A percentile compares a stretch with the other conserved stretches of the same genome.
Evolutionary conservation across 2,113 vertebrate species (phyloP).

Genomic region (Colistium nudipinnis): DNA sequence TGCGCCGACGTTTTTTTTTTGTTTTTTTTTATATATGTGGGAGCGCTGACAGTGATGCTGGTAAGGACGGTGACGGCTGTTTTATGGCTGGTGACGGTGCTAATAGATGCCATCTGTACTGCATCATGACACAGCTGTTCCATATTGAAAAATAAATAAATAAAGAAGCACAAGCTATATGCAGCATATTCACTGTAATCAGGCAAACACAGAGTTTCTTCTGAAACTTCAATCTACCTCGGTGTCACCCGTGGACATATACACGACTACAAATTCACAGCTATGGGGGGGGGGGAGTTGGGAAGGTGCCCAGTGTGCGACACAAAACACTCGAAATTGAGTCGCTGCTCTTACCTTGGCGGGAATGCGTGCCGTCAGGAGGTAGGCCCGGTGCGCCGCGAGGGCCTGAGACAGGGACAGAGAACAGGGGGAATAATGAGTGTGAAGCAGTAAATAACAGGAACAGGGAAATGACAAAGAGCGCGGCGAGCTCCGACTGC

Average conservation of each 20-base stretch:
- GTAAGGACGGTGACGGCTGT: constrained; percentile 36
- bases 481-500: constrained; percentile 1
- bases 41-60: constrained; percentile 23
- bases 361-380: constrained; percentile 91
- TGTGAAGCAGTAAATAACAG: constrained; percentile 48
- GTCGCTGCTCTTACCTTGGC: constrained; percentile 87
- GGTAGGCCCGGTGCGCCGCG: constrained; percentile 91
- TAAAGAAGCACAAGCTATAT: constrained; percentile 14
- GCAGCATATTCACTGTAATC: constrained; percentile 16
- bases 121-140: constrained; percentile 17
- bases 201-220: constrained; percentile 7
- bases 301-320: not conserved
- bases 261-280: not conserved
- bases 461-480: constrained; percentile 57
- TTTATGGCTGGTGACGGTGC: constrained; percentile 35
- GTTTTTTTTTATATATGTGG: too few relatives aligned
- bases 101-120: constrained; percentile 46
- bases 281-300: not conserved
- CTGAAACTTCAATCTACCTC: not conserved
- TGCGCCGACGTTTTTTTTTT: constrained; percentile 27
- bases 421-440: constrained; percentile 60
- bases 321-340: not conserved
- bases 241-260: not conserved
- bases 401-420: constrained; percentile 85
- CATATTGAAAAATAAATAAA: not conserved